Conservation (phyloP, 2,113 vertebrate genomes). For the Anguilla japonica region DNA sequence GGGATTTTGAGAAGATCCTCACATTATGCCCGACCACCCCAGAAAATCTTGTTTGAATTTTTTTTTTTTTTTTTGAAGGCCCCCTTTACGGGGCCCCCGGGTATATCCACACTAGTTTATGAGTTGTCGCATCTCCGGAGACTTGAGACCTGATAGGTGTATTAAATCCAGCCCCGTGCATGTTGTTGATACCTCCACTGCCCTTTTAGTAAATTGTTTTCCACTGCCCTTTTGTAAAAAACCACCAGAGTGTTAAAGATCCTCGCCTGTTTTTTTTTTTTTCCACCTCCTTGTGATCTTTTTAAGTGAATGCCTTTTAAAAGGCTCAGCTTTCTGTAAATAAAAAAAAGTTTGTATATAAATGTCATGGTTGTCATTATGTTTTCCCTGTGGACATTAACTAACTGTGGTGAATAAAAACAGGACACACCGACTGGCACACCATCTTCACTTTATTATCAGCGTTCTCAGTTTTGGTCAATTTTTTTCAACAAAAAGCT, state of each 20-base stretch:
- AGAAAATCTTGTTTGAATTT: too few species aligned
- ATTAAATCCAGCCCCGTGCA: background rate
- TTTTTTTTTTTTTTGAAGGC: too few species aligned
- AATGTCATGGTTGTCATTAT: background rate
- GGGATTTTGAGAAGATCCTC: too few species aligned
- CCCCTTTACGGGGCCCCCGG: too few species aligned
- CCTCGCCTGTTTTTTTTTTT: background rate
- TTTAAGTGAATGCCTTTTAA: background rate
- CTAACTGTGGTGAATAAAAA: background rate
- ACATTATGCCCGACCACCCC: too few species aligned
- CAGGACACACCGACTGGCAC: too few species aligned
- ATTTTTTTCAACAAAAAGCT: too few species aligned
- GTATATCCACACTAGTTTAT: background rate
- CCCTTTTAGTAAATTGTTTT: background rate
- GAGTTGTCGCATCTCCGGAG: background rate
- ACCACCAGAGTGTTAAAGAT: background rate
- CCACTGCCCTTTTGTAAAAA: background rate
- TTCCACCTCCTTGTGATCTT: background rate
- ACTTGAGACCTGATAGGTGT: background rate
- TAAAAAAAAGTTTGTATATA: background rate
- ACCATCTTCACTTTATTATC: too few species aligned
- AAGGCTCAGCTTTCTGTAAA: background rate
- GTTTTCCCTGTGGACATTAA: slow-evolving; percentile 3
- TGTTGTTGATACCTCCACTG: background rate
- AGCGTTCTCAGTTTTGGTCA: too few species aligned